These are phyloP conservation scores for Holacanthus passer DNA, from an alignment of 2,113 vertebrate species.

Conservation along the genomic window DNA sequence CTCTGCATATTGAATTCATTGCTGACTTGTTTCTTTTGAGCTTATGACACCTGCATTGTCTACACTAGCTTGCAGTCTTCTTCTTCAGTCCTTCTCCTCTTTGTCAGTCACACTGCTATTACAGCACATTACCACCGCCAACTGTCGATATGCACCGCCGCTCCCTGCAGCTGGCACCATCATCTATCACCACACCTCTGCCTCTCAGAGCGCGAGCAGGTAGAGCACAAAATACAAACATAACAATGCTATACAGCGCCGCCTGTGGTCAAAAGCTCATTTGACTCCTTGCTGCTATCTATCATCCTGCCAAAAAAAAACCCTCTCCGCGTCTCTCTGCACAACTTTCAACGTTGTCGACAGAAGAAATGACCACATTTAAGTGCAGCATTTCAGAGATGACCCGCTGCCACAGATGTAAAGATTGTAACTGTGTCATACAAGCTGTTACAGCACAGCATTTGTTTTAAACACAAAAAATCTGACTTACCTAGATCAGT, in stretches of 20 bases:
- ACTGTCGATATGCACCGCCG: neutral
- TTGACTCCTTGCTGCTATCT: neutral
- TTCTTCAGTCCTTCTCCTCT: neutral
- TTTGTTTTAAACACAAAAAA: neutral
- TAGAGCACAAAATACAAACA: constrained; percentile 3
- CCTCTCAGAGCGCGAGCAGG: neutral
- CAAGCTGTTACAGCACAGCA: neutral
- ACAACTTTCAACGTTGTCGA: neutral
- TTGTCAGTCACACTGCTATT: neutral
- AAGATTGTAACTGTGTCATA: neutral
- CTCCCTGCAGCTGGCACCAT: constrained; percentile 11
- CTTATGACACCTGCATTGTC: neutral
- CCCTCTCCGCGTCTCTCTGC: neutral
- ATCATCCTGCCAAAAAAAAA: neutral
- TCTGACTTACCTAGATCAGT: constrained; percentile 91
- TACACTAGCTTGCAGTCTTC: neutral
- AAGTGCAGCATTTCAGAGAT: constrained; percentile 1
- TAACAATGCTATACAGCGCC: neutral
- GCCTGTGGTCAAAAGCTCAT: neutral
- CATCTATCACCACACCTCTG: neutral
- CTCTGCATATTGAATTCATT: neutral
- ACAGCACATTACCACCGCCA: neutral
- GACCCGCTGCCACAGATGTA: neutral
- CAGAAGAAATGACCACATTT: neutral
- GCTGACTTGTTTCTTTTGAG: neutral